phyloP scores from a whole-genome alignment of 2,888 invertebrate genomes.

The Sesia bembeciformis region DNA sequence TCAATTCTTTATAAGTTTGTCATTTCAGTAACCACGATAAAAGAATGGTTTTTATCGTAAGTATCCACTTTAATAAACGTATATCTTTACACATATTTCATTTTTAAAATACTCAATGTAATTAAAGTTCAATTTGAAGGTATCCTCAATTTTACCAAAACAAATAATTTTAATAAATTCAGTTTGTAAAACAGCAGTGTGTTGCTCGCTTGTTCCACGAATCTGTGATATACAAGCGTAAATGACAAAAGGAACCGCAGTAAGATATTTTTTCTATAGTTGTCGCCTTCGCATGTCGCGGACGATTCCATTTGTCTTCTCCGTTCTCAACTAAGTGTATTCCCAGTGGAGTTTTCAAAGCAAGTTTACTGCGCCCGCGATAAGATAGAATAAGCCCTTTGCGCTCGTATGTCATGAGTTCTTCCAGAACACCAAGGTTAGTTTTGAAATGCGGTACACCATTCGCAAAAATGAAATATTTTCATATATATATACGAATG shows the following conservation, averaged over 20 bases:
- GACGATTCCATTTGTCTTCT: constrained; percentile 54
- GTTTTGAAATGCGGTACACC: background rate
- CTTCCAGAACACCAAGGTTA: constrained; percentile 2
- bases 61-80: too few relatives aligned
- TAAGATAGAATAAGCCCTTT: constrained; percentile 59
- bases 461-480: background rate
- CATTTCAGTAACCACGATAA: too few relatives aligned
- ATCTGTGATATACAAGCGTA: background rate
- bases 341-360: constrained; percentile 52
- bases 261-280: constrained; percentile 32
- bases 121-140: too few relatives aligned
- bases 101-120: too few relatives aligned
- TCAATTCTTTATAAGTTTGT: too few relatives aligned
- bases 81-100: too few relatives aligned
- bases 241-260: background rate
- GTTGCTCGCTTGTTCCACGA: background rate
- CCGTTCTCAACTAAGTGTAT: constrained; percentile 42
- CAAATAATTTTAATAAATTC: too few relatives aligned
- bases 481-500: background rate
- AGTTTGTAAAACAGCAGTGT: background rate
- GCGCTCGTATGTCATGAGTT: constrained; percentile 50
- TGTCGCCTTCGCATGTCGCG: constrained; percentile 34
- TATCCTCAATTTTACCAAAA: too few relatives aligned
- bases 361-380: constrained; percentile 52
- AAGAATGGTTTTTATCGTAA: too few relatives aligned